Percentiles rank a stretch among this genome's conserved stretches.
Conservation (phyloP, 2,888 invertebrate species). For the Cabera pusaria region DNA sequence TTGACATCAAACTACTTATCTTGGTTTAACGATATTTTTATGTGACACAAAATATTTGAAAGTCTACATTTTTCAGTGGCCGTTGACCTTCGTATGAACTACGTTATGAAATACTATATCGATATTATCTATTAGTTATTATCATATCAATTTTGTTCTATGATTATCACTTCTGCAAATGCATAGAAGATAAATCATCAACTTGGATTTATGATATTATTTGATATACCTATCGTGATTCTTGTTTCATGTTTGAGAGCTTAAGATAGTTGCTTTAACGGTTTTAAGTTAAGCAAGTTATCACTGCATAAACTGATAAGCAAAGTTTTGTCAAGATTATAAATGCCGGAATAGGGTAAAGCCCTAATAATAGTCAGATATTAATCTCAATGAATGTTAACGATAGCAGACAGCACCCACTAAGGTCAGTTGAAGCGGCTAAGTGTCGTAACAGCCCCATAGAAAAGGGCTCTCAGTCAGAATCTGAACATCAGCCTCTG, state of each 20-base stretch:
- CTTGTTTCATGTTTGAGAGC: too few species aligned
- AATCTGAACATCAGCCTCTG: slow-evolving; percentile 56
- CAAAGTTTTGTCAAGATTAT: too few species aligned
- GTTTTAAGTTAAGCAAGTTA: too few species aligned
- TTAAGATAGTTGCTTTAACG: too few species aligned
- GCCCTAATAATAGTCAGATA: too few species aligned
- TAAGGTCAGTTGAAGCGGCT: slow-evolving; percentile 29
- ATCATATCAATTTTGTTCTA: slow-evolving; percentile 32
- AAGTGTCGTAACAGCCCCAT: slow-evolving; percentile 50
- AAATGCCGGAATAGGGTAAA: too few species aligned
- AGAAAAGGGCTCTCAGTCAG: slow-evolving; percentile 71
- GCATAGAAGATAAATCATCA: too few species aligned
- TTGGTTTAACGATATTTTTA: slow-evolving; percentile 46
- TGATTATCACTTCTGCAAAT: too few species aligned
- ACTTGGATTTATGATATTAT: too few species aligned
- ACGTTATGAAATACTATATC: slow-evolving; percentile 51
- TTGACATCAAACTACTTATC: slow-evolving; percentile 40
- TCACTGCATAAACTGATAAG: too few species aligned
- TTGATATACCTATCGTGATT: too few species aligned
- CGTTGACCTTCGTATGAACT: slow-evolving; percentile 48
- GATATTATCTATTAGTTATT: slow-evolving; percentile 32
- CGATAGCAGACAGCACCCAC: slow-evolving; percentile 26
- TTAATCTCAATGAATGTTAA: slow-evolving; percentile 12
- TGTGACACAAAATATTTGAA: slow-evolving; percentile 59
- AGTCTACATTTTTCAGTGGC: slow-evolving; percentile 55